A percentile compares a stretch with the other conserved stretches of the same genome.
These are phyloP conservation scores for Ochropacha duplaris DNA, from an alignment of 2,888 invertebrate species.

Conservation along the genomic window DNA sequence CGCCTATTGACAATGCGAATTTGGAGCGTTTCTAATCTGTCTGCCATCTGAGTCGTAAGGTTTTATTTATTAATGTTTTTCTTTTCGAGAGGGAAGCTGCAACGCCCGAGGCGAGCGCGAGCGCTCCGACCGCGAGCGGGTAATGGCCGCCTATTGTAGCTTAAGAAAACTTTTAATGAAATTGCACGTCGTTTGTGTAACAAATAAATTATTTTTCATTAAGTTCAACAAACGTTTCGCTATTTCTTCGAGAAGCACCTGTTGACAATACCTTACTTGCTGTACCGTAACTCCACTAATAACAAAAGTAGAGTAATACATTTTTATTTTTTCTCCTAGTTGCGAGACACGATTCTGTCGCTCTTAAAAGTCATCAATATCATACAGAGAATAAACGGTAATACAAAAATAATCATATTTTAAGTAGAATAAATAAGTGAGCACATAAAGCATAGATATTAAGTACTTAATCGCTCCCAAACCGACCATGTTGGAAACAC, in stretches of 20 bases:
- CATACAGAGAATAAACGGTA: neutral
- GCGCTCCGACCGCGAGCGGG: slow-evolving; percentile 5
- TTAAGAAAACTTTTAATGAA: slow-evolving; percentile 30
- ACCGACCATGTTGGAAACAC: neutral
- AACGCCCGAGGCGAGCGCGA: slow-evolving; percentile 17
- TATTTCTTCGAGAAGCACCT: slow-evolving; percentile 5
- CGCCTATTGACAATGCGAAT: slow-evolving; percentile 64
- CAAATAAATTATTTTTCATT: slow-evolving; percentile 3
- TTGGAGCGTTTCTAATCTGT: slow-evolving; percentile 62
- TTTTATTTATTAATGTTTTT: slow-evolving; percentile 15
- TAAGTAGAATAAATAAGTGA: neutral
- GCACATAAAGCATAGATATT: neutral
- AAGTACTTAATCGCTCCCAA: neutral
- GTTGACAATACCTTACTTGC: slow-evolving; percentile 6
- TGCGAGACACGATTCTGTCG: too few relatives aligned
- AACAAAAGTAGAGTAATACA: neutral
- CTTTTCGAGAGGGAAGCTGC: slow-evolving; percentile 29
- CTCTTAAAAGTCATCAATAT: neutral
- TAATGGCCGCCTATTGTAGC: slow-evolving; percentile 20
- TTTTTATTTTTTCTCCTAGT: too few relatives aligned
- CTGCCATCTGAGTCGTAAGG: slow-evolving; percentile 43
- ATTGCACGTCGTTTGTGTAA: slow-evolving; percentile 11
- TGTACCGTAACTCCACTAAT: slow-evolving; percentile 9
- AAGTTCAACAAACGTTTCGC: neutral
- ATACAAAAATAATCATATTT: neutral